Percentiles rank a stretch among this genome's conserved stretches.
Evolutionary conservation across 2,888 invertebrate species (phyloP).

Genomic region (Lithophane ornitopus): DNA sequence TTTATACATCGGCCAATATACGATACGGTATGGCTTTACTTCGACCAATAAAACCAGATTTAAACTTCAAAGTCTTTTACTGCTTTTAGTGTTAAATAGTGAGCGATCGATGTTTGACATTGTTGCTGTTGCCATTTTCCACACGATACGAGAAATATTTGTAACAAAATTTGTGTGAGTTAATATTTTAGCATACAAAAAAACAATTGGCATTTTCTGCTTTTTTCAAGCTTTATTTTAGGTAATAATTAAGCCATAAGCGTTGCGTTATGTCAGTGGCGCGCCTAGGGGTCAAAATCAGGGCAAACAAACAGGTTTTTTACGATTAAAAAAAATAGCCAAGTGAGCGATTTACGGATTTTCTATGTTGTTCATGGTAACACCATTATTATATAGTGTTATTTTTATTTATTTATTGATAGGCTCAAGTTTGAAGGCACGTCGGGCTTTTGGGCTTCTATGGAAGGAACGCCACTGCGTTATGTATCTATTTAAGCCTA

Average conservation of each 20-base stretch:
- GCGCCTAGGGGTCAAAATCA: too few relatives aligned
- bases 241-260: too few relatives aligned
- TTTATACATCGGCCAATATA: constrained; percentile 24
- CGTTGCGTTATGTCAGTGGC: too few relatives aligned
- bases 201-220: neutral
- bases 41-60: constrained; percentile 27
- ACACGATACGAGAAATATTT: neutral
- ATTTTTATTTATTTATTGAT: too few relatives aligned
- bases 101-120: neutral
- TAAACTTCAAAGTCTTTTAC: constrained; percentile 28
- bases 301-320: too few relatives aligned
- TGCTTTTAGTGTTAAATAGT: neutral
- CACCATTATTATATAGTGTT: too few relatives aligned
- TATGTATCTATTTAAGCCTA: neutral
- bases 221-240: neutral
- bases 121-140: constrained; percentile 2
- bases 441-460: too few relatives aligned
- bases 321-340: too few relatives aligned
- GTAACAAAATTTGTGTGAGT: neutral
- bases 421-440: too few relatives aligned
- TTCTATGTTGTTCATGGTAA: too few relatives aligned
- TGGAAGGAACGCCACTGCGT: too few relatives aligned
- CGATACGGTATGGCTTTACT: neutral
- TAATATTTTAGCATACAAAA: neutral
- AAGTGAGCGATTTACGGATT: too few relatives aligned